These are phyloP conservation scores for Cynopterus sphinx DNA, from an alignment of 2,797 vertebrate genomes.

Conservation along the genomic window DNA sequence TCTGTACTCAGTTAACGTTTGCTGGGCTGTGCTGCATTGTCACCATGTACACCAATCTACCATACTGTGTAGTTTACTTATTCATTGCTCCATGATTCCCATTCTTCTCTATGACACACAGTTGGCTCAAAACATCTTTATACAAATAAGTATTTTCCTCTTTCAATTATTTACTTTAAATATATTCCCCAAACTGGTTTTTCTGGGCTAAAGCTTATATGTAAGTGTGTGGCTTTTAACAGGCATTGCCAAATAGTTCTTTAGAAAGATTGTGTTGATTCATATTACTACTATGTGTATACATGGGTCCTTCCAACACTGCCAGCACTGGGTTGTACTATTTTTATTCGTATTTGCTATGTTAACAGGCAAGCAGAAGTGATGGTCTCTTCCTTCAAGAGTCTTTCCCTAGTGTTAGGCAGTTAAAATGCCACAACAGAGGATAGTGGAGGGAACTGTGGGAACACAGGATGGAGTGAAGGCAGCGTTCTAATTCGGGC, in stretches of 20 bases:
- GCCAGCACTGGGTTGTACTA: background rate
- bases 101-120: background rate
- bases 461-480: background rate
- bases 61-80: background rate
- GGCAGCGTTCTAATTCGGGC: background rate
- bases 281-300: background rate
- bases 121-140: background rate
- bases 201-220: background rate
- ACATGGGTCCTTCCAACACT: background rate
- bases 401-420: background rate
- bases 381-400: background rate
- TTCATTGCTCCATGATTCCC: background rate
- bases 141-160: background rate
- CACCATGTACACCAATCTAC: background rate
- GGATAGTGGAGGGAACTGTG: background rate
- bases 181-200: background rate
- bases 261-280: background rate
- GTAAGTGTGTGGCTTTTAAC: background rate
- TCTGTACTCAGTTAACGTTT: background rate
- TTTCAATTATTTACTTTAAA: background rate
- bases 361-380: background rate
- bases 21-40: background rate
- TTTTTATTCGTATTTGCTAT: background rate
- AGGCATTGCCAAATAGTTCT: background rate
- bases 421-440: background rate